Evolutionary conservation across 2,888 invertebrate genomes (phyloP).

Genomic region (Andrena fulva): DNA sequence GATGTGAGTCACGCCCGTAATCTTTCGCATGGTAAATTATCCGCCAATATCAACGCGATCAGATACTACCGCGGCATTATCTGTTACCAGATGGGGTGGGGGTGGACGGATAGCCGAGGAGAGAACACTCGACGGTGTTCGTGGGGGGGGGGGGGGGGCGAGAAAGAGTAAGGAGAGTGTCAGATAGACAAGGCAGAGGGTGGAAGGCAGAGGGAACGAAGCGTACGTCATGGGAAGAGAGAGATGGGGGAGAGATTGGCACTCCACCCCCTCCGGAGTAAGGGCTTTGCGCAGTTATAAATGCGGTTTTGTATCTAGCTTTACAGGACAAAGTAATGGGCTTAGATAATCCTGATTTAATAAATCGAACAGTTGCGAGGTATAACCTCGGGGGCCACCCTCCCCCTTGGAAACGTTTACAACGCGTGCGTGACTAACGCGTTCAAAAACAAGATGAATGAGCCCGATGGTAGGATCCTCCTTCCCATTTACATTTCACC

Average conservation of each 20-base stretch:
- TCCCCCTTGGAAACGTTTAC: slow-evolving; percentile 64
- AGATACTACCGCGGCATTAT: slow-evolving; percentile 73
- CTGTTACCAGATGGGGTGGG: slow-evolving; percentile 52
- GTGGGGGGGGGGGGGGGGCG: neutral
- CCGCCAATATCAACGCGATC: slow-evolving; percentile 75
- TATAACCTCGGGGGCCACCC: slow-evolving; percentile 43
- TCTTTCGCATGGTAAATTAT: slow-evolving; percentile 75
- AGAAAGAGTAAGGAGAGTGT: slow-evolving; percentile 11
- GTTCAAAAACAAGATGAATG: slow-evolving; percentile 77
- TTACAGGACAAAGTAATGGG: slow-evolving; percentile 82
- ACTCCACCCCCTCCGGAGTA: slow-evolving; percentile 46
- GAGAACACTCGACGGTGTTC: neutral
- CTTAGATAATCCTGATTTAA: slow-evolving; percentile 85
- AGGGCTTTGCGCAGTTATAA: slow-evolving; percentile 77
- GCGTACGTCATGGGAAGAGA: neutral
- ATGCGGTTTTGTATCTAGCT: slow-evolving; percentile 82
- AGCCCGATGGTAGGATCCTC: slow-evolving; percentile 49
- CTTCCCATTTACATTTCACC: slow-evolving; percentile 71
- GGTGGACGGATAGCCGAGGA: slow-evolving; percentile 19
- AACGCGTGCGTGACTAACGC: slow-evolving; percentile 84
- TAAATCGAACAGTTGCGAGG: slow-evolving; percentile 85
- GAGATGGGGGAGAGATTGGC: slow-evolving; percentile 30
- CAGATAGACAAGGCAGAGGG: slow-evolving; percentile 4
- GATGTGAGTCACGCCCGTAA: slow-evolving; percentile 69
- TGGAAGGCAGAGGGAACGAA: slow-evolving; percentile 27